Base-by-base conservation (phyloP, 1,140 invertebrate genomes). In the Meloidogyne hapla region DNA sequence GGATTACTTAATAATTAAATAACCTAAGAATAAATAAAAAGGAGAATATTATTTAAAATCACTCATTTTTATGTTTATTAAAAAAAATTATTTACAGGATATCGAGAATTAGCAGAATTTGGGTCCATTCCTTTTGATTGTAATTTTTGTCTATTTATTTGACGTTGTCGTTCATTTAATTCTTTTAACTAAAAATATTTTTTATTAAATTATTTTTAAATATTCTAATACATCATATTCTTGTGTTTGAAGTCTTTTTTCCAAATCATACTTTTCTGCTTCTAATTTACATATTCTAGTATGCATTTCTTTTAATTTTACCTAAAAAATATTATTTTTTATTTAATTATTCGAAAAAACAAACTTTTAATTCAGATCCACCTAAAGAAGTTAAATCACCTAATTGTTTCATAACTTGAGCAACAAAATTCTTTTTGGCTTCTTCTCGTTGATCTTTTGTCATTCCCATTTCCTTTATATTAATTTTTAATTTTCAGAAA, bases 241-340 rank as follows among this genome's bases (percentile, higher is more conserved):
- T 90, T 99, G 96, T 88, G 95, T 92, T 91, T 99, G 98, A 89
- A 96, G 95, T 89, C 95, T 92, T 90, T 99, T 95, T 90, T 98
- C 96, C 89, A 99, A 92, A 91, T 99, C 96, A 90, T 99, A 99
- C 89, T 99, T 99, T 89, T 98, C 95, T 83, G 95, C 96, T 91
- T 98, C 96, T 82, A 99, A 91, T 89, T 94, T 94, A 85, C 96
- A 91, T 85, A 99, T 96, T 83, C 91, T 90, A 77, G 95, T 93
- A 93, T 96, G 97, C 80, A 99, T 90, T 45, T 85, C 74, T 74
- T 80, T 87, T 56, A 86, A 81, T 70, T 85, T 87, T 56, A 73
- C 79, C 71, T 73, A 21, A n/a, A 62, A 64, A 15, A 10, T 2
- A 48, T 62, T 70, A 28, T 23, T 62, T 71, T 62, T 48, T 25